These are phyloP conservation scores for Tachuris rubrigastra DNA, from an alignment of 2,113 vertebrate species.

Conservation along the genomic window DNA sequence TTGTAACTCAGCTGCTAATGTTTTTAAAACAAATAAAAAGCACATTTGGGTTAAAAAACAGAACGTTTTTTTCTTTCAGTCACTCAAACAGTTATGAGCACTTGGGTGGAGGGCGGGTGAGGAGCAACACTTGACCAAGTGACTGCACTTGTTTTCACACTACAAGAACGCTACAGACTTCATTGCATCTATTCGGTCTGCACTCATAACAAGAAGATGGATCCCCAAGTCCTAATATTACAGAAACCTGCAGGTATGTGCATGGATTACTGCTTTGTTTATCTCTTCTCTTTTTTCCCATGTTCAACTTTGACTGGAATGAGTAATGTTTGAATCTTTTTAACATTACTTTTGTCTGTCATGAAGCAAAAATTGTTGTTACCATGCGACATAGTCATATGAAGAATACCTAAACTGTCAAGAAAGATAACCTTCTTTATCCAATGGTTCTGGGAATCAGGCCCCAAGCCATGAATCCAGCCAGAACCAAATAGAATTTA, in stretches of 20 bases:
- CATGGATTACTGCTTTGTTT: background rate
- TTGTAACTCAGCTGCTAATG: background rate
- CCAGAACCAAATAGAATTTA: background rate
- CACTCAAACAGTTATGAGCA: background rate
- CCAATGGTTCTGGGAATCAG: background rate
- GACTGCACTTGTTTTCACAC: background rate
- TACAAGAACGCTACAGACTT: background rate
- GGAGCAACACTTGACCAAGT: background rate
- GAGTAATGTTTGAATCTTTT: background rate
- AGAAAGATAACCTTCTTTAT: background rate
- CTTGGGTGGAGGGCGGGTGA: background rate
- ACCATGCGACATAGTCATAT: background rate
- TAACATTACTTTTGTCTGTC: background rate
- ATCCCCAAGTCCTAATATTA: background rate
- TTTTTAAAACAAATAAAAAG: background rate
- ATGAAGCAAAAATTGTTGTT: background rate
- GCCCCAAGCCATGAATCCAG: background rate
- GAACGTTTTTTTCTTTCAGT: background rate
- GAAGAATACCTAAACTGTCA: background rate
- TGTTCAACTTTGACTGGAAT: background rate
- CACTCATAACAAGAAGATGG: background rate
- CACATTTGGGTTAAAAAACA: background rate
- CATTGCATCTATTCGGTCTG: background rate
- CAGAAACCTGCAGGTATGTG: background rate
- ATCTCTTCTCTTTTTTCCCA: background rate